Evolutionary conservation across 2,797 vertebrate genomes (phyloP).

Genomic region (Gymnocypris eckloni): DNA sequence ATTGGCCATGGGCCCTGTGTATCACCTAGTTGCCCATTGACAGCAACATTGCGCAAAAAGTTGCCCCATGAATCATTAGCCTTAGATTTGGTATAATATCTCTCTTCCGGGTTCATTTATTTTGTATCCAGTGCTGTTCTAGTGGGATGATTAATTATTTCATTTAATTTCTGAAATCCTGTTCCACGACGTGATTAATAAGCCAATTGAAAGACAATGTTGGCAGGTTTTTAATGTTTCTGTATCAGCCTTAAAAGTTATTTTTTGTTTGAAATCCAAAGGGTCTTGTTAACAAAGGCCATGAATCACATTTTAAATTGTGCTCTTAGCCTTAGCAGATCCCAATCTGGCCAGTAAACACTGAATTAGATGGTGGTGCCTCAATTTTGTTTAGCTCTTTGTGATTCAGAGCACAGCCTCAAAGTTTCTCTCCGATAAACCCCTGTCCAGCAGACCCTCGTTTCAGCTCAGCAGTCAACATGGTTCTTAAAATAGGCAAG

Average conservation of each 20-base stretch:
- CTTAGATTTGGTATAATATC: not conserved
- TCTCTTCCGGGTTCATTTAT: not conserved
- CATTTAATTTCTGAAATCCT: not conserved
- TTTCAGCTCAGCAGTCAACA: constrained; percentile 61
- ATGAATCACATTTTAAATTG: not conserved
- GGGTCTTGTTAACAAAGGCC: not conserved
- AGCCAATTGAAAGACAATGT: not conserved
- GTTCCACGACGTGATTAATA: not conserved
- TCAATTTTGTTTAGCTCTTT: constrained; percentile 65
- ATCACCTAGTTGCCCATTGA: too few relatives aligned
- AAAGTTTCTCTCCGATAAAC: constrained; percentile 67
- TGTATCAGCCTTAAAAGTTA: not conserved
- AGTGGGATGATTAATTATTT: not conserved
- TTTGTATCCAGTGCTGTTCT: not conserved
- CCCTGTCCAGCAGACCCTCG: constrained; percentile 64
- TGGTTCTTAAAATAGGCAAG: constrained; percentile 56
- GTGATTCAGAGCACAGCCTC: constrained; percentile 72
- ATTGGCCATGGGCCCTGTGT: too few relatives aligned
- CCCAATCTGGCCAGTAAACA: not conserved
- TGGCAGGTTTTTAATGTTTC: not conserved
- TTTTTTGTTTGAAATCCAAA: not conserved
- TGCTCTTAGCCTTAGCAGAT: not conserved
- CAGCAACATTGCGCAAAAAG: too few relatives aligned
- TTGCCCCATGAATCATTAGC: too few relatives aligned
- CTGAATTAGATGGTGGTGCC: constrained; percentile 59